Evolutionary conservation across 2,888 invertebrate species (phyloP).

Genomic region (Ditula angustiorana): DNA sequence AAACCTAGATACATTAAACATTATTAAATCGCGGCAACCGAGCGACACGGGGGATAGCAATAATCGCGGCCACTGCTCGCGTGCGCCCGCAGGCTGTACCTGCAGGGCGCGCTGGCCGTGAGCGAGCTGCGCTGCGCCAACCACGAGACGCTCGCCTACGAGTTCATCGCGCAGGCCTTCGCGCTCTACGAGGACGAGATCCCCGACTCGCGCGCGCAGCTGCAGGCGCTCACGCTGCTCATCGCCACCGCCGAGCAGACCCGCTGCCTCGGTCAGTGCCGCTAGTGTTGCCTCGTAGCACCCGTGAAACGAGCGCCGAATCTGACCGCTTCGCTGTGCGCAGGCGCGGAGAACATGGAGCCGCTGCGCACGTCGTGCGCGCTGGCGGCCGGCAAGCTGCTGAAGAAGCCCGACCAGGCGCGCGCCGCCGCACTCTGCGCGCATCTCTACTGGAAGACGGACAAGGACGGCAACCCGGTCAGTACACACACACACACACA

Average conservation of each 20-base stretch:
- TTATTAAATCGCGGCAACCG: too few species aligned
- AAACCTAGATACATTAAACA: too few species aligned
- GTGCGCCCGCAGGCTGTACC: slow-evolving; percentile 89
- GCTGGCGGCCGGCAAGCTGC: slow-evolving; percentile 96
- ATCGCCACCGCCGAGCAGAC: slow-evolving; percentile 98
- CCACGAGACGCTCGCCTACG: slow-evolving; percentile 98
- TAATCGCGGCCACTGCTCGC: too few species aligned
- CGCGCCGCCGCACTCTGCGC: slow-evolving; percentile 97
- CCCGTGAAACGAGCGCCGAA: too few species aligned
- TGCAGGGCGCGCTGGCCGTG: slow-evolving; percentile 97
- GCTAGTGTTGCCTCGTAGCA: too few species aligned
- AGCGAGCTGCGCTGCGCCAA: slow-evolving; percentile 97
- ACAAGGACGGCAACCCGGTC: slow-evolving; percentile 79
- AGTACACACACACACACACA: background rate
- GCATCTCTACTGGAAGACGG: slow-evolving; percentile 98
- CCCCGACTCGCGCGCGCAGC: slow-evolving; percentile 97
- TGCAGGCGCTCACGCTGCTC: slow-evolving; percentile 97
- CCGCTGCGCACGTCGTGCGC: slow-evolving; percentile 98
- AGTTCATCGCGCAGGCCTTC: slow-evolving; percentile 98
- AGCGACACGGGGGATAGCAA: too few species aligned
- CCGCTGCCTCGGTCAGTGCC: slow-evolving; percentile 91
- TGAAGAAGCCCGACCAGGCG: slow-evolving; percentile 99
- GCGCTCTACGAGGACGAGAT: slow-evolving; percentile 99
- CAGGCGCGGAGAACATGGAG: slow-evolving; percentile 96
- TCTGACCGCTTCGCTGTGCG: too few species aligned